Percentiles rank a stretch among this genome's conserved stretches.
These are phyloP conservation scores for Leptobrachium leishanense DNA, from an alignment of 2,113 vertebrate species.

Conservation along the genomic window DNA sequence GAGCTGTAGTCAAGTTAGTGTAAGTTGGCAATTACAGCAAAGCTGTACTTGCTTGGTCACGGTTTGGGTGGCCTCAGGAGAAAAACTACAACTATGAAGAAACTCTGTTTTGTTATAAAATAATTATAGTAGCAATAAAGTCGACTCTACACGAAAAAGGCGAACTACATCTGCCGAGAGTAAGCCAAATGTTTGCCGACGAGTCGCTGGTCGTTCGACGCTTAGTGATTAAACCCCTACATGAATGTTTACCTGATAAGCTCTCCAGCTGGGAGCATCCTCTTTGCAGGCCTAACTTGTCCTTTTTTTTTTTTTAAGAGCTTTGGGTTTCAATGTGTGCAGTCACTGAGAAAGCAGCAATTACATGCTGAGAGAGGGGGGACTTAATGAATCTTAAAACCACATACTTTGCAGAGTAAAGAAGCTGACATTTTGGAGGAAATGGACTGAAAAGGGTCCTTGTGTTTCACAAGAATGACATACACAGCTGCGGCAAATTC, in stretches of 20 bases:
- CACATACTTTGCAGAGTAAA: slow-evolving; percentile 44
- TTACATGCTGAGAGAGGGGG: slow-evolving; percentile 36
- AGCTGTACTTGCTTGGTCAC: too few species aligned
- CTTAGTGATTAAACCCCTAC: background rate
- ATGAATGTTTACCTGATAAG: slow-evolving; percentile 46
- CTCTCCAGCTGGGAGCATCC: slow-evolving; percentile 42
- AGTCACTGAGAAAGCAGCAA: slow-evolving; percentile 30
- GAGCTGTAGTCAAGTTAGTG: too few species aligned
- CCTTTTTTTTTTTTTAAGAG: background rate
- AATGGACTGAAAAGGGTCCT: slow-evolving; percentile 45
- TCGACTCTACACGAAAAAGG: too few species aligned
- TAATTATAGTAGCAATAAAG: too few species aligned
- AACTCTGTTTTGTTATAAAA: too few species aligned
- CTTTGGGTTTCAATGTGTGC: slow-evolving; percentile 1
- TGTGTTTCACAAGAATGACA: slow-evolving; percentile 51
- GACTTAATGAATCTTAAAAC: slow-evolving; percentile 52
- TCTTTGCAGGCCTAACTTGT: slow-evolving; percentile 13
- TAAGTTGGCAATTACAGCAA: too few species aligned
- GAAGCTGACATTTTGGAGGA: slow-evolving; percentile 50
- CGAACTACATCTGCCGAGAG: too few species aligned
- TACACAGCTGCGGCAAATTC: slow-evolving; percentile 49
- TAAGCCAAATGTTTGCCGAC: too few species aligned
- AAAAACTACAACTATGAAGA: too few species aligned
- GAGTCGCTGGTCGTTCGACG: too few species aligned
- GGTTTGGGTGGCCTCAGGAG: too few species aligned